These are phyloP conservation scores for Ariolimax columbianus DNA, from an alignment of 2,888 invertebrate genomes.

Conservation along the genomic window DNA sequence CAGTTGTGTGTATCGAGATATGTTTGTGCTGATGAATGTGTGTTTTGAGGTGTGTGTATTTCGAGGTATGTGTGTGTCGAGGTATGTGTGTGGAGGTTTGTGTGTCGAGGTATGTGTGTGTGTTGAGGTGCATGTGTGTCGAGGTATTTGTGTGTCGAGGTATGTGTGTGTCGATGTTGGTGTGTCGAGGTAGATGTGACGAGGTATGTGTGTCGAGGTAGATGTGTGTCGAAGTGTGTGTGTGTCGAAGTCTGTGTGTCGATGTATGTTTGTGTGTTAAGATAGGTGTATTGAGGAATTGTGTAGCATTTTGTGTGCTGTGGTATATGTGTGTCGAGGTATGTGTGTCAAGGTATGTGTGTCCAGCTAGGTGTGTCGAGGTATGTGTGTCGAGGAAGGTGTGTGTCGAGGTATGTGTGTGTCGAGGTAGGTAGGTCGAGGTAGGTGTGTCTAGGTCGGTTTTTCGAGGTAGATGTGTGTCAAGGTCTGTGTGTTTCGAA, in stretches of 20 bases:
- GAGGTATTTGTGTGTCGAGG: not conserved
- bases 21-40: not conserved
- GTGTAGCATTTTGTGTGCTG: not conserved
- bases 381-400: not conserved
- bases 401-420: too few relatives aligned
- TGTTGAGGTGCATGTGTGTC: not conserved
- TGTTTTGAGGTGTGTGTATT: not conserved
- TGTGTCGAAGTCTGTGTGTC: conserved; percentile 1
- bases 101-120: not conserved
- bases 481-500: too few relatives aligned
- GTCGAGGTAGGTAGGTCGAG: too few relatives aligned
- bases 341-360: conserved; percentile 4
- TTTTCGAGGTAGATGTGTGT: too few relatives aligned
- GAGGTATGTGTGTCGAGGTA: not conserved
- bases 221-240: not conserved
- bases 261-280: conserved; percentile 17
- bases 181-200: not conserved
- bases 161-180: not conserved
- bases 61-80: not conserved
- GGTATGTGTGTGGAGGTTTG: not conserved
- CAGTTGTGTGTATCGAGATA: not conserved
- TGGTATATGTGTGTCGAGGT: conserved; percentile 9
- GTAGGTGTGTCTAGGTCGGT: too few relatives aligned
- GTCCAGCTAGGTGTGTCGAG: too few relatives aligned
- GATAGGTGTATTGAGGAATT: not conserved